Percentiles rank a stretch among this genome's conserved stretches.
phyloP scores from a whole-genome alignment of 2,797 vertebrate genomes.

The Limnodromus scolopaceus region DNA sequence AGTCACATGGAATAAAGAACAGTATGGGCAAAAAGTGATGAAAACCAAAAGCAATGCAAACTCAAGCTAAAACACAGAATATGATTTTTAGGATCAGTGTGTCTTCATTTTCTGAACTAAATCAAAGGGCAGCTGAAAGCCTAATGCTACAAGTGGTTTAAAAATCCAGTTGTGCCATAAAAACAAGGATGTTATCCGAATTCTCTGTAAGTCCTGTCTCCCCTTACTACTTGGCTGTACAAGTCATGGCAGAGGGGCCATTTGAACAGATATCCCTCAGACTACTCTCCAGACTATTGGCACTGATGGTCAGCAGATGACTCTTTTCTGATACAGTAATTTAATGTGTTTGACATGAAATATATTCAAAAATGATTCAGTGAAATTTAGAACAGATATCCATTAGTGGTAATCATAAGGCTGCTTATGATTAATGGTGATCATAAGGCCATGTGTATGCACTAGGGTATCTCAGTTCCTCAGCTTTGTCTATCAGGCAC shows the following conservation, averaged over 20 bases:
- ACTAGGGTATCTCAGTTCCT: background rate
- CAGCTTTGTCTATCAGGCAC: background rate
- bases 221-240: background rate
- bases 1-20: background rate
- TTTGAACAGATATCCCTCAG: background rate
- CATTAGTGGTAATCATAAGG: background rate
- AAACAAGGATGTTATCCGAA: background rate
- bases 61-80: background rate
- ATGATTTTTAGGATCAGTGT: background rate
- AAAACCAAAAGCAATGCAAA: background rate
- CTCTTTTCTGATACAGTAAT: background rate
- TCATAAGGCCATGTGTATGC: rapidly evolving
- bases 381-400: background rate
- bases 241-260: background rate
- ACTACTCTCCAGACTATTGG: background rate
- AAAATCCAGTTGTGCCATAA: background rate
- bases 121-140: background rate
- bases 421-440: background rate
- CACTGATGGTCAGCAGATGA: background rate
- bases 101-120: conserved; percentile 26
- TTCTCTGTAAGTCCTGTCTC: background rate
- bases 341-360: background rate
- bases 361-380: background rate
- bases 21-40: background rate
- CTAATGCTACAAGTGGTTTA: background rate